Conservation (phyloP, 2,888 invertebrate genomes). For the Acrobasis repandana region DNA sequence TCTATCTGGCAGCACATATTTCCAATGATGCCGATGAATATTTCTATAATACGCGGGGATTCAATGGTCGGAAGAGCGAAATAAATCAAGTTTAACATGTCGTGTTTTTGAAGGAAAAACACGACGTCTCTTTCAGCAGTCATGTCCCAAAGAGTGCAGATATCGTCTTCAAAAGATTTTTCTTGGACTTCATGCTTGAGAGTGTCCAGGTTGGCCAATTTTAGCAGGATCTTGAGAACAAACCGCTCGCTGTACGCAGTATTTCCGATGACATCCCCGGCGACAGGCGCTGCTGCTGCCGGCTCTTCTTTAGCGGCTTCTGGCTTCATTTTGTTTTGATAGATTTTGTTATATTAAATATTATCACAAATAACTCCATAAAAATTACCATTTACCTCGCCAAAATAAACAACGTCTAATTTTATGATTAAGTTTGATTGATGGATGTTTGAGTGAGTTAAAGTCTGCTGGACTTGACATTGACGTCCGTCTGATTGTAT, state of each 20-base stretch:
- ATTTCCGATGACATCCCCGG: conserved; percentile 91
- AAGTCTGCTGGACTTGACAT: too few species aligned
- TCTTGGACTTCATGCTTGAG: conserved; percentile 81
- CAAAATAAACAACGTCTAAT: neutral
- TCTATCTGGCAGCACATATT: conserved; percentile 90
- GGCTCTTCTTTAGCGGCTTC: conserved; percentile 29
- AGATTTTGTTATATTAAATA: neutral
- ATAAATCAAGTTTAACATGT: conserved; percentile 85
- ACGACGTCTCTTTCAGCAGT: conserved; percentile 90
- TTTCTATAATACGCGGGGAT: conserved; percentile 88
- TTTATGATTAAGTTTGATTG: neutral
- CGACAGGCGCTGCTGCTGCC: conserved; percentile 57
- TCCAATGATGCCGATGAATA: conserved; percentile 91
- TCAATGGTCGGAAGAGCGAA: conserved; percentile 81
- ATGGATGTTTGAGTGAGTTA: neutral
- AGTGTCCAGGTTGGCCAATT: conserved; percentile 79
- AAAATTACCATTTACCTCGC: neutral
- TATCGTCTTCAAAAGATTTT: conserved; percentile 86
- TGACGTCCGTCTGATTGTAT: too few species aligned
- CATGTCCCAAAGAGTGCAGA: conserved; percentile 94
- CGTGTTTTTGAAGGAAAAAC: conserved; percentile 85
- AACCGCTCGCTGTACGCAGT: conserved; percentile 91
- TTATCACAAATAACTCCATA: neutral
- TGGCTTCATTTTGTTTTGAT: conserved; percentile 48
- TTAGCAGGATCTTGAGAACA: conserved; percentile 86